Evolutionary conservation across 2,888 invertebrate genomes (phyloP).

Genomic region (Tolmerus cingulatus): DNA sequence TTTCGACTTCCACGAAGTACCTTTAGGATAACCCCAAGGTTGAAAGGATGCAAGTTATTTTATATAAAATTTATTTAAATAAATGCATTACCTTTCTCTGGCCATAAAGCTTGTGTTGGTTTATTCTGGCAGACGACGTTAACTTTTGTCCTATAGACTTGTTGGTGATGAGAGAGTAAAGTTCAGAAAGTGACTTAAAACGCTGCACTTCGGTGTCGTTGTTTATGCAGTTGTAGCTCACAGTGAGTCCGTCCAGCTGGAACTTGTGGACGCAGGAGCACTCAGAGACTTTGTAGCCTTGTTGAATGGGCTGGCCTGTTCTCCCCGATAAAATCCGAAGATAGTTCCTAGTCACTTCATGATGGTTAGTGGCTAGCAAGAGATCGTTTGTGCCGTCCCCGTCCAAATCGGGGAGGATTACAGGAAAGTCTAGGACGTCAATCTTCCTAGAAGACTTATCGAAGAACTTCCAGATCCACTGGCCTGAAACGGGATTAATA

Average conservation of each 20-base stretch:
- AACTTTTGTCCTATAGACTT: constrained; percentile 55
- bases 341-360: constrained; percentile 67
- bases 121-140: constrained; percentile 61
- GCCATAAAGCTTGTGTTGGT: constrained; percentile 67
- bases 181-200: constrained; percentile 62
- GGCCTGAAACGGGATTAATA: constrained; percentile 69
- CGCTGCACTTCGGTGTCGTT: constrained; percentile 68
- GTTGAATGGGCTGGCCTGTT: constrained; percentile 72
- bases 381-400: constrained; percentile 76
- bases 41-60: background rate
- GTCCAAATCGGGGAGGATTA: constrained; percentile 76
- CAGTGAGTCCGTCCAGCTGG: constrained; percentile 64
- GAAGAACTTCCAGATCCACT: constrained; percentile 66
- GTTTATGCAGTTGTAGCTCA: constrained; percentile 70
- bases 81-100: constrained; percentile 59
- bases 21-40: background rate
- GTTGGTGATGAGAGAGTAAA: constrained; percentile 63
- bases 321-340: constrained; percentile 76
- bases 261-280: constrained; percentile 69
- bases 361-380: constrained; percentile 67
- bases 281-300: constrained; percentile 68
- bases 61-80: background rate
- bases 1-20: too few relatives aligned
- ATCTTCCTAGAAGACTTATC: constrained; percentile 62
- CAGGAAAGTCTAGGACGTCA: constrained; percentile 72